A percentile compares a stretch with the other conserved stretches of the same genome.
Conservation (phyloP, 1,140 invertebrate genomes). For the Euura lappo region DNA sequence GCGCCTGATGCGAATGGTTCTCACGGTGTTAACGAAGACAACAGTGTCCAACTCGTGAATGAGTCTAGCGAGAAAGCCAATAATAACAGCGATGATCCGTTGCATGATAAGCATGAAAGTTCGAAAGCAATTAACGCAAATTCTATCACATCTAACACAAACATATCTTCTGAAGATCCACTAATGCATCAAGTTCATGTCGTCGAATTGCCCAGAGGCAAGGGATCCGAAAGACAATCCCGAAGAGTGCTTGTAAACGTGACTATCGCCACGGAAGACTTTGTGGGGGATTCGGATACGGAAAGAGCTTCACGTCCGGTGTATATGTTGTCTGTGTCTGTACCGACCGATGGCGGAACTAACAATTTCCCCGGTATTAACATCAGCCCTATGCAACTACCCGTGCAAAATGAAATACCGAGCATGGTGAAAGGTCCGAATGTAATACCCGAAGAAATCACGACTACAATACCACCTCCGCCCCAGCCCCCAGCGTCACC, state of each 20-base stretch:
- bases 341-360: constrained; percentile 67
- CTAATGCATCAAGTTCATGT: constrained; percentile 25
- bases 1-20: too few species aligned
- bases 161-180: constrained; percentile 10
- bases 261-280: constrained; percentile 72
- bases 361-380: constrained; percentile 63
- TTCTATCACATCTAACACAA: neutral
- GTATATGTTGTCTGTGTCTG: constrained; percentile 75
- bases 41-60: neutral
- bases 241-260: constrained; percentile 76
- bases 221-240: constrained; percentile 31
- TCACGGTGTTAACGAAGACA: neutral
- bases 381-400: constrained; percentile 59
- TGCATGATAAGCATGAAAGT: constrained; percentile 22
- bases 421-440: constrained; percentile 41
- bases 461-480: constrained; percentile 34
- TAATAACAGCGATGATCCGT: neutral
- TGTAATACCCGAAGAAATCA: constrained; percentile 35
- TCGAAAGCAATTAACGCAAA: constrained; percentile 15
- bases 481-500: constrained; percentile 39
- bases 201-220: constrained; percentile 26
- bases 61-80: neutral
- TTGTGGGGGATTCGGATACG: constrained; percentile 42
- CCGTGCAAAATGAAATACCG: constrained; percentile 18
- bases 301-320: constrained; percentile 66